These are phyloP conservation scores for Hirtodrosophila duncani DNA, from an alignment of 2,888 invertebrate genomes.

Conservation along the genomic window DNA sequence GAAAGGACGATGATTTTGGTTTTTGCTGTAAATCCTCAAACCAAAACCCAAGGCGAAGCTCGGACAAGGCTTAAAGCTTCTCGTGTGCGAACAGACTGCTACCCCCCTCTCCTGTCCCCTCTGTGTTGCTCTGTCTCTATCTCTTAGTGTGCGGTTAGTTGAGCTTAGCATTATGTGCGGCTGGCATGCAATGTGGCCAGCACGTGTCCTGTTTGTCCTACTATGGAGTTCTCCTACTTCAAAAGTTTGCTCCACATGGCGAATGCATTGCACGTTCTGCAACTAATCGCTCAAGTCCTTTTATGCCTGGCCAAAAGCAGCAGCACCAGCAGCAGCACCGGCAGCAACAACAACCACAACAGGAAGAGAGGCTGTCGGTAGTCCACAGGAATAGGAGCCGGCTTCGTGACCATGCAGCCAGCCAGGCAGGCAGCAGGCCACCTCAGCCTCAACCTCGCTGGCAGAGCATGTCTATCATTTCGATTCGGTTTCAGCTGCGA, in stretches of 20 bases:
- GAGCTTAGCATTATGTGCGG: slow-evolving; percentile 23
- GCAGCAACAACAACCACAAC: background rate
- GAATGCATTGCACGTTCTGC: slow-evolving; percentile 65
- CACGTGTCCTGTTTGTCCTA: too few relatives aligned
- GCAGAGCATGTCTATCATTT: too few relatives aligned
- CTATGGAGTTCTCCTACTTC: too few relatives aligned
- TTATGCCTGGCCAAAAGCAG: slow-evolving; percentile 51
- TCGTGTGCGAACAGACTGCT: slow-evolving; percentile 29
- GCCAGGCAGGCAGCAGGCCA: too few relatives aligned
- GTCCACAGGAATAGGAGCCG: too few relatives aligned
- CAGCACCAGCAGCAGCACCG: too few relatives aligned
- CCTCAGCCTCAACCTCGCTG: background rate
- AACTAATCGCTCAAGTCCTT: slow-evolving; percentile 74
- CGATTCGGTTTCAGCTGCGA: too few relatives aligned
- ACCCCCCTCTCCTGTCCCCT: slow-evolving; percentile 38
- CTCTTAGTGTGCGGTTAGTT: slow-evolving; percentile 21
- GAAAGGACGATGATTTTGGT: background rate
- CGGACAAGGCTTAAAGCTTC: slow-evolving; percentile 14
- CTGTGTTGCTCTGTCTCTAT: background rate
- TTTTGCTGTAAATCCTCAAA: background rate
- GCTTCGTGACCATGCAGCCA: slow-evolving; percentile 35
- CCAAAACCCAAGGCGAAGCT: background rate
- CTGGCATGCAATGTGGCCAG: slow-evolving; percentile 5
- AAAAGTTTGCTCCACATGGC: too few relatives aligned
- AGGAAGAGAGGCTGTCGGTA: background rate